These are phyloP conservation scores for Platysteira castanea DNA, from an alignment of 2,113 vertebrate genomes.

Conservation along the genomic window DNA sequence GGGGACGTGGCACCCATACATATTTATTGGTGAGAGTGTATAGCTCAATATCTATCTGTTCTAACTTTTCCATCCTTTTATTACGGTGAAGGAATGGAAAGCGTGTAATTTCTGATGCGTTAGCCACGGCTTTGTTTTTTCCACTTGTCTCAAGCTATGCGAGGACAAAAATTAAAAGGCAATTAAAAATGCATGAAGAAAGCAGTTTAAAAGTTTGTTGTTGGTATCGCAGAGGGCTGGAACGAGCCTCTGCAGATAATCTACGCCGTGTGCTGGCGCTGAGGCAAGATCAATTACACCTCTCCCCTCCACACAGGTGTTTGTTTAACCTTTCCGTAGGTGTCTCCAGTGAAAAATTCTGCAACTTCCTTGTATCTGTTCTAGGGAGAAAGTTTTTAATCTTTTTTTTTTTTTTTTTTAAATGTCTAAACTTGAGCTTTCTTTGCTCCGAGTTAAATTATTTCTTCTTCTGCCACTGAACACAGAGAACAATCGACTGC, in stretches of 20 bases:
- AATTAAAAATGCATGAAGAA: slow-evolving; percentile 44
- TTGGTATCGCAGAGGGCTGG: neutral
- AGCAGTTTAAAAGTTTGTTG: slow-evolving; percentile 6
- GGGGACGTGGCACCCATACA: slow-evolving; percentile 45
- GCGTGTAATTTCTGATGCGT: slow-evolving; percentile 15
- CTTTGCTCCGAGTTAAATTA: slow-evolving; percentile 53
- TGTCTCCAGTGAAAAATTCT: slow-evolving; percentile 4
- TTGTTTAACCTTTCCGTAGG: slow-evolving; percentile 29
- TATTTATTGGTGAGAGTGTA: slow-evolving; percentile 27
- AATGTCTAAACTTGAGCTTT: slow-evolving; percentile 36
- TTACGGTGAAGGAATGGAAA: neutral
- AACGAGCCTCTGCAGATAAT: neutral
- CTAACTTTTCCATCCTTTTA: neutral
- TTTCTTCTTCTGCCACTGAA: slow-evolving; percentile 59
- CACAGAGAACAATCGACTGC: slow-evolving; percentile 52
- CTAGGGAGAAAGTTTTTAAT: neutral
- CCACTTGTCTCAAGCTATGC: neutral
- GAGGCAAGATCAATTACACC: slow-evolving; percentile 29
- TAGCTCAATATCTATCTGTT: neutral
- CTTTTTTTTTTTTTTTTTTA: neutral
- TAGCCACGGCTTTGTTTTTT: neutral
- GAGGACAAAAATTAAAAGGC: slow-evolving; percentile 38
- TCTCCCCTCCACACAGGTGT: slow-evolving; percentile 16
- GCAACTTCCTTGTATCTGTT: slow-evolving; percentile 2
- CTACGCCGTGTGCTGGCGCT: neutral